These are phyloP conservation scores for Haliclystus octoradiatus DNA, from an alignment of 30 jellyfish, hydroid and myxozoan genomes.

Conservation along the genomic window DNA sequence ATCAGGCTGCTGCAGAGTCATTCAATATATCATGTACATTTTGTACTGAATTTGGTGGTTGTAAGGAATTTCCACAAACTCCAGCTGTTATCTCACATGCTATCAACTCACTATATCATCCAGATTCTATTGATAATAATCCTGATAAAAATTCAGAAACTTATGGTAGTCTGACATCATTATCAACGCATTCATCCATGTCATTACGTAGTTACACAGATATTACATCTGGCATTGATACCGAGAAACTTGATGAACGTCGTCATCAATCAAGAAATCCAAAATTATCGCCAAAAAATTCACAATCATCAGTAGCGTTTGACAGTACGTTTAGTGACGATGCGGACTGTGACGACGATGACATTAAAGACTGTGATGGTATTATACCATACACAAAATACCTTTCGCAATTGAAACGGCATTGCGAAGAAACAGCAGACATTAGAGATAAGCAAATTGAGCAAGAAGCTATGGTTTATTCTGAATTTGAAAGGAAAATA, in stretches of 20 bases:
- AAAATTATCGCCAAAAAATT: neutral
- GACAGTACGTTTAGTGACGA: neutral
- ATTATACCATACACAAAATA: neutral
- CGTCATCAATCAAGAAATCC: neutral
- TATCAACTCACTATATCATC: constrained; percentile 9
- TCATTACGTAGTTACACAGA: neutral
- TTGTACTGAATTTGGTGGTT: constrained; percentile 5
- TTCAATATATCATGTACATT: constrained; percentile 39
- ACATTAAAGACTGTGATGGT: neutral
- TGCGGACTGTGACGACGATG: neutral
- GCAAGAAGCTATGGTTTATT: neutral
- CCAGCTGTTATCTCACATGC: constrained; percentile 27
- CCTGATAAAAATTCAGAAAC: neutral
- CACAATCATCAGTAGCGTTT: neutral
- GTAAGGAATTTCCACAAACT: constrained; percentile 51
- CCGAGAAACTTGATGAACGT: neutral
- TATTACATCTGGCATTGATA: neutral
- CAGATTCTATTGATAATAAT: neutral
- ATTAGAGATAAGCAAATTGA: neutral
- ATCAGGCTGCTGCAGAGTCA: constrained; percentile 20
- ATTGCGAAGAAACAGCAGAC: neutral
- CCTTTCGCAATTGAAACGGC: neutral
- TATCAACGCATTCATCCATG: neutral
- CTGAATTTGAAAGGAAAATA: neutral
- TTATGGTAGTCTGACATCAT: neutral